Percentiles rank a stretch among this genome's conserved stretches.
Conservation (phyloP, 1,140 invertebrate genomes). For the Sarcophaga peregrina region DNA sequence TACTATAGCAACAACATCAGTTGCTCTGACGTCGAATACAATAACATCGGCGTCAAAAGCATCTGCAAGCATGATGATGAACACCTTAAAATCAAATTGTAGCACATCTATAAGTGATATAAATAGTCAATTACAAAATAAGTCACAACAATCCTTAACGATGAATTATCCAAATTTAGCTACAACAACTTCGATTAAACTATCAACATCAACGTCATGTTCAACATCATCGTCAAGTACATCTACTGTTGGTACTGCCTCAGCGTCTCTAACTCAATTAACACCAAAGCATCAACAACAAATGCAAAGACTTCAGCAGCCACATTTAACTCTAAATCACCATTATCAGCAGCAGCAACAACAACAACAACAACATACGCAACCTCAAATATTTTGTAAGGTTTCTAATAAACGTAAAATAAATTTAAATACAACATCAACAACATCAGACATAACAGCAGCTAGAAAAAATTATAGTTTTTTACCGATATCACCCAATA, state of each 20-base stretch:
- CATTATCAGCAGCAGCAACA: conserved; percentile 45
- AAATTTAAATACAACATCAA: conserved; percentile 72
- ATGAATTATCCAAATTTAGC: neutral
- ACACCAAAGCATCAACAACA: conserved; percentile 65
- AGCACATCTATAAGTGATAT: conserved; percentile 5
- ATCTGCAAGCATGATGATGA: conserved; percentile 32
- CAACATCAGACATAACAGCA: conserved; percentile 38
- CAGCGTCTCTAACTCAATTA: conserved; percentile 66
- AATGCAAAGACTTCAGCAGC: conserved; percentile 35
- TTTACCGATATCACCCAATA: conserved; percentile 81
- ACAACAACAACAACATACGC: conserved; percentile 45
- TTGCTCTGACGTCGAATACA: conserved; percentile 42
- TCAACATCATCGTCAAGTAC: conserved; percentile 33
- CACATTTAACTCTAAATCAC: conserved; percentile 40
- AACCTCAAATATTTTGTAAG: conserved; percentile 52
- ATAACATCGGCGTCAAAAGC: conserved; percentile 42
- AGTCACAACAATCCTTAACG: neutral
- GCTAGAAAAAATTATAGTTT: conserved; percentile 80
- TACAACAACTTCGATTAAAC: neutral
- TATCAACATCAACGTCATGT: conserved; percentile 18
- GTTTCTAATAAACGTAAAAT: conserved; percentile 66
- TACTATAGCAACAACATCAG: conserved; percentile 46
- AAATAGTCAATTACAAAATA: conserved; percentile 23
- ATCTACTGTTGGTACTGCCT: conserved; percentile 64
- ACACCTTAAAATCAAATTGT: neutral